Evolutionary conservation across 2,797 vertebrate species (phyloP), one percentile per base, ranked within the genome.

Genomic region (Alca torda): DNA sequence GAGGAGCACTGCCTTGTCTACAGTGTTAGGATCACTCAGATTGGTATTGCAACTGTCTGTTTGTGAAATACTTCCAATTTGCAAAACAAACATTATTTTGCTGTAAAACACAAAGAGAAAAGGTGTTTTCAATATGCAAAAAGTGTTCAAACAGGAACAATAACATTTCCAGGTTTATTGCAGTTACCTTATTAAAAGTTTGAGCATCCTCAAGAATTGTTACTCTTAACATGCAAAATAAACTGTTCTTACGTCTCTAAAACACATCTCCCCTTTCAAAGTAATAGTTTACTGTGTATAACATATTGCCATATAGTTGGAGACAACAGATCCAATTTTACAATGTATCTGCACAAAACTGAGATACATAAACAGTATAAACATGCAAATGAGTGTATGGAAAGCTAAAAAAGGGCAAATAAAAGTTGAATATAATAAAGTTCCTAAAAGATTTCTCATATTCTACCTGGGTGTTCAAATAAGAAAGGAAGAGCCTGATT

Each of bases 11-110:
- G 99, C 99, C 85, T 99, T 99, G 98, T 99, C 99, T 69, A 99
- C 99, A 0, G 99, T 98, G 74, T 99, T 98, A 2, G 98, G 98
- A 96, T 99, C 98, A 75, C 98, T 99, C 97, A 99, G 98, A 93
- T 99, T 99, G 16, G 99, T 98, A 96, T 99, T 99, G 96, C 99
- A 99, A 97, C 99, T 99, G 93, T 99, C 99, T 37, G 99, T 99
- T 96, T 99, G 99, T 8, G 99, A 98, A 48, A 98, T 95, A 48
- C 99, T 99, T 98, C 99, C 99, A 43, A 99, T 99, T 98, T 99
- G 99, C 98, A 99, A 98, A 98, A 99, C 99, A 98, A 99, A 99
- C 99, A 99, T 99, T 98, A 99, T 99, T 98, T 99, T 99, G 98
- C 99, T 99, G 98, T 46, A 92, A 96, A 91, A 97, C 54, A 97